Percentiles rank a stretch among this genome's conserved stretches.
Conservation (phyloP, 1,140 invertebrate genomes). For the Lepidotrigona ventralis region DNA sequence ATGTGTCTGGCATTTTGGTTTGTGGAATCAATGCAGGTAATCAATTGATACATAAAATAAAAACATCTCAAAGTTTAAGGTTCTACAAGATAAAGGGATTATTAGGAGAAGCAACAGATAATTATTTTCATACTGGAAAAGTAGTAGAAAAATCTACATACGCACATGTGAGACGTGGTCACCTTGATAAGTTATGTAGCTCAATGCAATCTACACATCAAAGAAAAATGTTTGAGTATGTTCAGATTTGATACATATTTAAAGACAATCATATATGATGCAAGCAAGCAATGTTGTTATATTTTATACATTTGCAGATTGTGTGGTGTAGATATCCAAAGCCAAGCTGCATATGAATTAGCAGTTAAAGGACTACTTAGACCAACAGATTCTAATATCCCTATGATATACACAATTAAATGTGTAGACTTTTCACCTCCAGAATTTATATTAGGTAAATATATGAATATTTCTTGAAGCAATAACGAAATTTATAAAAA, state of each 20-base stretch:
- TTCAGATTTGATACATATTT: conserved; percentile 44
- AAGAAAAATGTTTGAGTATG: conserved; percentile 90
- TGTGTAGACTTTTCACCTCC: conserved; percentile 90
- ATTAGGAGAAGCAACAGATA: conserved; percentile 90
- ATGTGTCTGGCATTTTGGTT: conserved; percentile 88
- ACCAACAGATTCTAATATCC: conserved; percentile 84
- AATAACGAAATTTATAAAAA: conserved; percentile 12
- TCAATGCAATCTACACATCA: conserved; percentile 91
- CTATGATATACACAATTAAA: conserved; percentile 93
- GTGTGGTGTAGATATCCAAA: conserved; percentile 89
- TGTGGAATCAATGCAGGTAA: conserved; percentile 87
- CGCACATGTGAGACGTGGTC: conserved; percentile 83
- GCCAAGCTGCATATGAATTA: conserved; percentile 93
- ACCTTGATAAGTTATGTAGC: conserved; percentile 87
- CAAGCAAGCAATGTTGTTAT: background rate
- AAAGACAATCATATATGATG: background rate
- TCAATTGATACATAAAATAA: conserved; percentile 80
- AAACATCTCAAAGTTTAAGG: conserved; percentile 81
- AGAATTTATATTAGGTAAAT: conserved; percentile 91
- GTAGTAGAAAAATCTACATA: conserved; percentile 87
- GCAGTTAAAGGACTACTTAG: conserved; percentile 89
- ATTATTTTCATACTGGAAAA: conserved; percentile 86
- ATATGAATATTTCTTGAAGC: conserved; percentile 1
- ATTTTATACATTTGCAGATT: conserved; percentile 78
- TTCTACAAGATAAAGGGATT: conserved; percentile 89